A percentile compares a stretch with the other conserved stretches of the same genome.
Conservation (phyloP, 1,140 invertebrate genomes). For the Holcopasites calliopsidis region DNA sequence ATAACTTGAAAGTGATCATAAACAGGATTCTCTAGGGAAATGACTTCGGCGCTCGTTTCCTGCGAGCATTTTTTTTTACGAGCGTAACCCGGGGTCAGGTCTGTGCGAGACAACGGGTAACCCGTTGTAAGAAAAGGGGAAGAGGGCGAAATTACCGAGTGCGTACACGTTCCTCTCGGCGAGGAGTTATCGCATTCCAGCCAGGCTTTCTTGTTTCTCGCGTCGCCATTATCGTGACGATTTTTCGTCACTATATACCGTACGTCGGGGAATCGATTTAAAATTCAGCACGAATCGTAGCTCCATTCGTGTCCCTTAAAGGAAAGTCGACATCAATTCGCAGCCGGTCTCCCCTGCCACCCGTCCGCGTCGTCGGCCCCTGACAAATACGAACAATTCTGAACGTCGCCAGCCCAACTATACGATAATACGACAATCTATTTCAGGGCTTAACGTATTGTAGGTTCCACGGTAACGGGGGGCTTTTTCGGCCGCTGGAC, state of each 20-base stretch:
- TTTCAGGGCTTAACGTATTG: slow-evolving; percentile 59
- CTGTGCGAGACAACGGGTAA: slow-evolving; percentile 13
- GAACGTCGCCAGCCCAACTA: slow-evolving; percentile 56
- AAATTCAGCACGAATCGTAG: slow-evolving; percentile 57
- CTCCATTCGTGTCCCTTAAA: slow-evolving; percentile 56
- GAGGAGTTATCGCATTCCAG: neutral
- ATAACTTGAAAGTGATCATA: slow-evolving; percentile 63
- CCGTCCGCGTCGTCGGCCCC: slow-evolving; percentile 40
- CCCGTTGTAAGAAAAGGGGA: slow-evolving; percentile 36
- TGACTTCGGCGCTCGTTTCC: slow-evolving; percentile 51
- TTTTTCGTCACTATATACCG: slow-evolving; percentile 37
- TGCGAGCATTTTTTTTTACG: slow-evolving; percentile 47
- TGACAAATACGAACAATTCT: slow-evolving; percentile 69
- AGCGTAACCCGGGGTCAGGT: slow-evolving; percentile 18
- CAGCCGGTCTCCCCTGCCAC: slow-evolving; percentile 1
- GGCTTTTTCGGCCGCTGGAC: slow-evolving; percentile 25
- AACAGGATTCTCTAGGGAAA: slow-evolving; percentile 62
- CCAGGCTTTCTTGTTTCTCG: neutral
- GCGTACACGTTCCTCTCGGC: neutral
- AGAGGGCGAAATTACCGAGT: slow-evolving; percentile 46
- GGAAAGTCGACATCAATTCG: slow-evolving; percentile 56
- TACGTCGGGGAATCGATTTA: slow-evolving; percentile 46
- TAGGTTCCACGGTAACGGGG: slow-evolving; percentile 22
- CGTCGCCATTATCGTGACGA: slow-evolving; percentile 30
- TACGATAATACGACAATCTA: slow-evolving; percentile 59